A percentile compares a stretch with the other conserved stretches of the same genome.
Evolutionary conservation across 2,888 invertebrate genomes (phyloP).

Genomic region (Eulithis testata): DNA sequence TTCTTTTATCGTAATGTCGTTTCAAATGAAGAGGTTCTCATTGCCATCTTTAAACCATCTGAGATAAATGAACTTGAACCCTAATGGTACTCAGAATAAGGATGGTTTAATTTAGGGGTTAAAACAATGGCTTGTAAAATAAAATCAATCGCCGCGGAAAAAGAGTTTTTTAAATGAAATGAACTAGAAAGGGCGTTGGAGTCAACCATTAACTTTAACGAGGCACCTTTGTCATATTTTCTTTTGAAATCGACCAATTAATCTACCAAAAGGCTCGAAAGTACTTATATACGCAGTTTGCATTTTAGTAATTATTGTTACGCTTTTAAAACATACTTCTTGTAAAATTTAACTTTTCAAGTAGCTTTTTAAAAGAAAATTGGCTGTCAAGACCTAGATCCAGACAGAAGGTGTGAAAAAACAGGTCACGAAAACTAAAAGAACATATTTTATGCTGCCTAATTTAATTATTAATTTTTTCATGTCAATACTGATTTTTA

Average conservation of each 20-base stretch:
- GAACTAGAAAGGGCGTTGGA: conserved; percentile 71
- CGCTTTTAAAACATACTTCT: neutral
- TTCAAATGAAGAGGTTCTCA: conserved; percentile 69
- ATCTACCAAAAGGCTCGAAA: conserved; percentile 46
- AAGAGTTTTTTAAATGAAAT: conserved; percentile 78
- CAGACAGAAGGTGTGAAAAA: conserved; percentile 3
- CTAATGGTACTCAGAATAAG: conserved; percentile 42
- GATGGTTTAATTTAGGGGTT: conserved; percentile 37
- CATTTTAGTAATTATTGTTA: neutral
- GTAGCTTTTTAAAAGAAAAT: conserved; percentile 12
- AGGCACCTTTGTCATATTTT: conserved; percentile 79
- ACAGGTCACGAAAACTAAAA: neutral
- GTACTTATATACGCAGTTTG: too few species aligned
- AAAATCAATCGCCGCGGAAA: conserved; percentile 75
- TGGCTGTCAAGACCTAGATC: conserved; percentile 17
- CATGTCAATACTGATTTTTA: too few species aligned
- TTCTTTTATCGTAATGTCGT: conserved; percentile 70
- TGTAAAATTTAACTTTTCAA: conserved; percentile 4
- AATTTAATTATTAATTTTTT: too few species aligned
- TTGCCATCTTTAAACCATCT: conserved; percentile 45
- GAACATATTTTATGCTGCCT: neutral
- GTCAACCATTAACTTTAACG: conserved; percentile 77
- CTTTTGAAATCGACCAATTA: conserved; percentile 72
- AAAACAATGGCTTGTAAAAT: conserved; percentile 61
- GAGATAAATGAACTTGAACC: conserved; percentile 18